Percentiles rank a stretch among this genome's conserved stretches.
Evolutionary conservation across 2,797 vertebrate genomes (phyloP).

Genomic region (Alauda arvensis): DNA sequence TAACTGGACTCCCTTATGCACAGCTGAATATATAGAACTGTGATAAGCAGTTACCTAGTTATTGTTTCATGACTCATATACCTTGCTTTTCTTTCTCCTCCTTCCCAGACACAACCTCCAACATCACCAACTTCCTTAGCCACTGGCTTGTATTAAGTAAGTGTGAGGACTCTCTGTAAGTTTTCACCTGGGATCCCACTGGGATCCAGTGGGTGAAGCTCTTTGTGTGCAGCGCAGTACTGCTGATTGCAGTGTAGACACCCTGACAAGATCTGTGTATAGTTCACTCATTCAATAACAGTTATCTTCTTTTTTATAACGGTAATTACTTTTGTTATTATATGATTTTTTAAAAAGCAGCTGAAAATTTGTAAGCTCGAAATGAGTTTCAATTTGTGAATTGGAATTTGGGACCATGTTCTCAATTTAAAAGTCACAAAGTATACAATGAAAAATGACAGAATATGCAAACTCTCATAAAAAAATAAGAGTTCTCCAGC

Average conservation of each 20-base stretch:
- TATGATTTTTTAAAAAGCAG: not conserved
- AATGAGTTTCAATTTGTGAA: not conserved
- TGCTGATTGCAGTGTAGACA: not conserved
- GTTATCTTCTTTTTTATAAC: not conserved
- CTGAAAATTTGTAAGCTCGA: not conserved
- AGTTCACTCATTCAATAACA: not conserved
- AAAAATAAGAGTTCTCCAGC: not conserved
- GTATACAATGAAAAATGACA: not conserved
- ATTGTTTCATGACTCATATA: not conserved
- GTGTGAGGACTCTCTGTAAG: not conserved
- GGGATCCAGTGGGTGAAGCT: not conserved
- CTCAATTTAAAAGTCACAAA: not conserved
- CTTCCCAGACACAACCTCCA: not conserved
- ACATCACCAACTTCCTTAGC: not conserved
- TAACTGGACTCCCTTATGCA: not conserved
- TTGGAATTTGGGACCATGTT: not conserved
- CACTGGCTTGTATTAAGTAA: not conserved
- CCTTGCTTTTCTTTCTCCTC: not conserved
- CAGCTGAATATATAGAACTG: not conserved
- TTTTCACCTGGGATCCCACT: not conserved
- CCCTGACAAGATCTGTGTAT: not conserved
- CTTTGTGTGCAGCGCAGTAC: not conserved
- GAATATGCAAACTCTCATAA: not conserved
- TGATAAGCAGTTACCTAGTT: not conserved
- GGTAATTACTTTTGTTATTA: slow-evolving; percentile 6